Conservation (phyloP, 1,140 invertebrate genomes). For the Melitaea cinxia region DNA sequence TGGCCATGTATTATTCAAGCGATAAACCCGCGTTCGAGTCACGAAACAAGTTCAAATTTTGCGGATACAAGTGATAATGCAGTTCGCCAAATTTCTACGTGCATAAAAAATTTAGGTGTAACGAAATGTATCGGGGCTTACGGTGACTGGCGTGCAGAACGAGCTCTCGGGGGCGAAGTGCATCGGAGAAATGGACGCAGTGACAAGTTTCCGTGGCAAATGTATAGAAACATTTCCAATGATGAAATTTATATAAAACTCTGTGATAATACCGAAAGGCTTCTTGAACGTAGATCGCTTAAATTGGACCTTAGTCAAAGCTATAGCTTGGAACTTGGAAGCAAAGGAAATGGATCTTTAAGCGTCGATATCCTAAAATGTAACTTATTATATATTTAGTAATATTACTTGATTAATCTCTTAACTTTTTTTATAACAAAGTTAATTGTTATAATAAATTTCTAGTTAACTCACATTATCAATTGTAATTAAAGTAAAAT, state of each 20-base stretch:
- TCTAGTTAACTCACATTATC: too few species aligned
- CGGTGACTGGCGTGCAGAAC: slow-evolving; percentile 64
- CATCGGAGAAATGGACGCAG: slow-evolving; percentile 38
- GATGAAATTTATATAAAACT: slow-evolving; percentile 61
- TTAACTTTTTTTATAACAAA: too few species aligned
- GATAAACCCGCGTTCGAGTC: slow-evolving; percentile 38
- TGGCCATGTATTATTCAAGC: slow-evolving; percentile 52
- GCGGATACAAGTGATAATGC: slow-evolving; percentile 37
- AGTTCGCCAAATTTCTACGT: slow-evolving; percentile 47
- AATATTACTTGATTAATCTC: background rate
- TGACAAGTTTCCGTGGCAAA: slow-evolving; percentile 66
- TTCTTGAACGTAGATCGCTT: slow-evolving; percentile 58
- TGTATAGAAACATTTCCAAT: slow-evolving; percentile 56
- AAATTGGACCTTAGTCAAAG: slow-evolving; percentile 56
- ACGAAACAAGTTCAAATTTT: slow-evolving; percentile 38
- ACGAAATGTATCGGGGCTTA: slow-evolving; percentile 74
- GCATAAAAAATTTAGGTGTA: slow-evolving; percentile 56
- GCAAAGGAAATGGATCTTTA: slow-evolving; percentile 60
- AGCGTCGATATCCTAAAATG: slow-evolving; percentile 69
- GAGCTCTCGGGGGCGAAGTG: slow-evolving; percentile 45
- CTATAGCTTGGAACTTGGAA: slow-evolving; percentile 55
- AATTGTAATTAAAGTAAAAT: too few species aligned
- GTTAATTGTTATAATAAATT: too few species aligned
- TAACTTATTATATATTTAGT: slow-evolving; percentile 43
- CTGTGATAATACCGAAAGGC: slow-evolving; percentile 56